These are phyloP conservation scores for Hyperoodon ampullatus DNA, from an alignment of 2,113 vertebrate genomes.

Conservation along the genomic window DNA sequence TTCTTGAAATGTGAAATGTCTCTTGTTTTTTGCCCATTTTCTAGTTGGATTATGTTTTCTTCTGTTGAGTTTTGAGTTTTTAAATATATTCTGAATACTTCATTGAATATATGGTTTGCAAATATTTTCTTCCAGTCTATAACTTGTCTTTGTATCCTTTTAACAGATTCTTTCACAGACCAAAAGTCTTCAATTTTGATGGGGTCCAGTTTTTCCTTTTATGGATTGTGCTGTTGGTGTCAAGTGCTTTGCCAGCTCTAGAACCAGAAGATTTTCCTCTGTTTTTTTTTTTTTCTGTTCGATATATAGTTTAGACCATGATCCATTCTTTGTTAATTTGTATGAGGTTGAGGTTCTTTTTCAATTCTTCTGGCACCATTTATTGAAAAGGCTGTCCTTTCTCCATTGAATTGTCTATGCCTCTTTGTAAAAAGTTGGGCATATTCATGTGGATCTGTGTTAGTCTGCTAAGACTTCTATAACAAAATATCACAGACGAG, in stretches of 20 bases:
- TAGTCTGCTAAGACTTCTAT: not conserved
- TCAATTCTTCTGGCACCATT: not conserved
- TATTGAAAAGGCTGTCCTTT: not conserved
- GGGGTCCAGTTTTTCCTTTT: not conserved
- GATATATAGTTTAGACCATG: not conserved
- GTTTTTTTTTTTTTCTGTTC: not conserved
- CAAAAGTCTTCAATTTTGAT: too few relatives aligned
- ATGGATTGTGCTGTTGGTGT: not conserved
- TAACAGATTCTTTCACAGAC: too few relatives aligned
- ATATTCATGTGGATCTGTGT: not conserved
- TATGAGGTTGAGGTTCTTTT: not conserved
- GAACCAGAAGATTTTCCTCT: not conserved
- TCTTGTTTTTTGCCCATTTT: not conserved
- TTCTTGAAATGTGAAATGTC: not conserved
- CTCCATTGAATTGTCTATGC: not conserved
- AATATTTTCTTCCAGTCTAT: not conserved
- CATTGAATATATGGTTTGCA: not conserved
- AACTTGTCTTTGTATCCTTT: too few relatives aligned
- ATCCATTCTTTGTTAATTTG: not conserved
- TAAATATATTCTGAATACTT: not conserved
- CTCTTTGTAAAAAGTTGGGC: not conserved
- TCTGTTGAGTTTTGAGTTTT: not conserved
- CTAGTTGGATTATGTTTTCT: not conserved
- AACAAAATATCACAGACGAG: not conserved
- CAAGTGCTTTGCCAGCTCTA: not conserved